These are phyloP conservation scores for Myopa tessellatipennis DNA, from an alignment of 2,888 invertebrate genomes.

Conservation along the genomic window DNA sequence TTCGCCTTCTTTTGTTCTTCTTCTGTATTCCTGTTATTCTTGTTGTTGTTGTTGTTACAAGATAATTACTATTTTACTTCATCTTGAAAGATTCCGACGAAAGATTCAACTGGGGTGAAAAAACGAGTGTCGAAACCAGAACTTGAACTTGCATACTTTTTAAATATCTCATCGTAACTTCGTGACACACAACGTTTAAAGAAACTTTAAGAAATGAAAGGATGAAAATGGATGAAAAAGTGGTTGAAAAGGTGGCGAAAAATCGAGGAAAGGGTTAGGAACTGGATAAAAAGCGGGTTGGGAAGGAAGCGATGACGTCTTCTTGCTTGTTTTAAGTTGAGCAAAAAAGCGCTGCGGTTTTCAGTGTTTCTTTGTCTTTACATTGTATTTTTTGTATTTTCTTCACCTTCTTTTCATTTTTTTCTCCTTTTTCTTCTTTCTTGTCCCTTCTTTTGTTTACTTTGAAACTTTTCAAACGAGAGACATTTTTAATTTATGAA, in stretches of 20 bases:
- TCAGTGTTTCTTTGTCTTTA: no score
- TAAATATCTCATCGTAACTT: neutral
- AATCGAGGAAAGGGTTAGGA: neutral
- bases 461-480: neutral
- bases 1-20: neutral
- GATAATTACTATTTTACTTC: neutral
- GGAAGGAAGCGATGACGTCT: neutral
- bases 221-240: neutral
- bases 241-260: neutral
- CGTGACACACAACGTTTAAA: neutral
- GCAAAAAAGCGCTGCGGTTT: no score
- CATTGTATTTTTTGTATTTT: no score
- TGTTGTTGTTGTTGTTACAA: slow-evolving; percentile 24
- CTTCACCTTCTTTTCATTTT: no score
- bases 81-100: neutral
- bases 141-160: no score
- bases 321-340: no score
- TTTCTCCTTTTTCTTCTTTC: neutral
- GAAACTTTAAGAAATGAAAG: neutral
- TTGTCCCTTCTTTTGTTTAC: neutral
- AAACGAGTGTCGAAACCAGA: no score
- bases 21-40: neutral
- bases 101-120: neutral
- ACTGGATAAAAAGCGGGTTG: neutral
- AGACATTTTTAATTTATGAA: neutral